Percentiles rank a stretch among this genome's conserved stretches.
These are phyloP conservation scores for Tetranychus piercei DNA, from an alignment of 2,888 invertebrate genomes.

Conservation along the genomic window DNA sequence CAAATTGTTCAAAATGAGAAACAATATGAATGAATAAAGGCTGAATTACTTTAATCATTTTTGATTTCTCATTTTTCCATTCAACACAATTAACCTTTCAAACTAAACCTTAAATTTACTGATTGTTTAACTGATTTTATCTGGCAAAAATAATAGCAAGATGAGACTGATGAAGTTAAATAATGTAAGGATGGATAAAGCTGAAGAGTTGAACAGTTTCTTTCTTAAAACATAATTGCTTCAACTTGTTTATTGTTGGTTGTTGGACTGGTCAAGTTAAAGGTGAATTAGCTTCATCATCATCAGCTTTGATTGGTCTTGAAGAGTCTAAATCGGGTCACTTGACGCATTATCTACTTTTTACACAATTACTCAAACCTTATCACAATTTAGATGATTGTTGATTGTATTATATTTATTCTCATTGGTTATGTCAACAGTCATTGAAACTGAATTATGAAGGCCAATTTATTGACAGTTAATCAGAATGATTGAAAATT, in stretches of 20 bases:
- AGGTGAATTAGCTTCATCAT: background rate
- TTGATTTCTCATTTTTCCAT: too few species aligned
- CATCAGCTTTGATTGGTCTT: background rate
- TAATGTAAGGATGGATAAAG: background rate
- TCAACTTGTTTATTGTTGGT: background rate
- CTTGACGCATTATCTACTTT: background rate
- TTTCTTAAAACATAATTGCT: background rate
- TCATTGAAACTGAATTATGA: background rate
- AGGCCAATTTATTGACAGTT: too few species aligned
- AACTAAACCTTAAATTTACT: too few species aligned
- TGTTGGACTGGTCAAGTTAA: background rate
- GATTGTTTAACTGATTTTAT: too few species aligned
- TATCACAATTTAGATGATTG: too few species aligned
- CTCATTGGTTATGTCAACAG: too few species aligned
- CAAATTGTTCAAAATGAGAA: background rate
- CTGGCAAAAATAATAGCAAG: too few species aligned
- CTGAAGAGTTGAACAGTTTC: background rate
- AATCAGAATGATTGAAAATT: too few species aligned
- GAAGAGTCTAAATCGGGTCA: background rate
- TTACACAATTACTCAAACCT: too few species aligned
- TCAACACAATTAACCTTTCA: too few species aligned
- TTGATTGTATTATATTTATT: too few species aligned
- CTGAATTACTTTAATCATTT: background rate
- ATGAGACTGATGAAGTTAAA: background rate
- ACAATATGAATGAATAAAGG: constrained; percentile 6